Evolutionary conservation across 2,797 vertebrate species (phyloP).

Genomic region (Pristis pectinata): DNA sequence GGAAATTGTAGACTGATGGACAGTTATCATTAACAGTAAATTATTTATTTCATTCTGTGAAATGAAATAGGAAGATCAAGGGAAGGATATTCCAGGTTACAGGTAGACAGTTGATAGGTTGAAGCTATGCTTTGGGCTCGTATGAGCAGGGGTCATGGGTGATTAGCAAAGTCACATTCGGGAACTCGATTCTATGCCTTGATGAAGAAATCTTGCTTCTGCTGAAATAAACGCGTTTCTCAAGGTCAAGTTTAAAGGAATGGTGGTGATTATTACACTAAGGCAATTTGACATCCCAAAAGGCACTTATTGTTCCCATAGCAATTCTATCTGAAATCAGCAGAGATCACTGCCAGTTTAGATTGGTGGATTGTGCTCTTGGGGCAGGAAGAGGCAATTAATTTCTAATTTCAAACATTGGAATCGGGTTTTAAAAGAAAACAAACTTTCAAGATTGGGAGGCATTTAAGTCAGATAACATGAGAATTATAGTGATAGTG

Average conservation of each 20-base stretch:
- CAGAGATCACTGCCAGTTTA: background rate
- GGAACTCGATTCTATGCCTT: background rate
- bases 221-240: background rate
- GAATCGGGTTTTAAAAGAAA: background rate
- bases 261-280: background rate
- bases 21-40: too few relatives aligned
- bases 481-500: background rate
- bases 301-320: background rate
- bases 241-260: background rate
- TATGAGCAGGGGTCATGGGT: background rate
- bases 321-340: background rate
- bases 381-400: too few relatives aligned
- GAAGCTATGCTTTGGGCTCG: too few relatives aligned
- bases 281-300: conserved; percentile 14
- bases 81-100: too few relatives aligned
- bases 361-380: background rate
- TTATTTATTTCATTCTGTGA: too few relatives aligned
- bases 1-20: too few relatives aligned
- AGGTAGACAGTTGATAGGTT: too few relatives aligned
- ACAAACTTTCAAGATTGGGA: background rate
- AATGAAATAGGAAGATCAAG: too few relatives aligned
- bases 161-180: background rate
- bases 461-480: background rate
- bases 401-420: background rate
- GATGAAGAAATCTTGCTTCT: background rate